Percentiles rank a stretch among this genome's conserved stretches.
These are phyloP conservation scores for Synanthedon tipuliformis DNA, from an alignment of 2,888 invertebrate species.

Conservation along the genomic window DNA sequence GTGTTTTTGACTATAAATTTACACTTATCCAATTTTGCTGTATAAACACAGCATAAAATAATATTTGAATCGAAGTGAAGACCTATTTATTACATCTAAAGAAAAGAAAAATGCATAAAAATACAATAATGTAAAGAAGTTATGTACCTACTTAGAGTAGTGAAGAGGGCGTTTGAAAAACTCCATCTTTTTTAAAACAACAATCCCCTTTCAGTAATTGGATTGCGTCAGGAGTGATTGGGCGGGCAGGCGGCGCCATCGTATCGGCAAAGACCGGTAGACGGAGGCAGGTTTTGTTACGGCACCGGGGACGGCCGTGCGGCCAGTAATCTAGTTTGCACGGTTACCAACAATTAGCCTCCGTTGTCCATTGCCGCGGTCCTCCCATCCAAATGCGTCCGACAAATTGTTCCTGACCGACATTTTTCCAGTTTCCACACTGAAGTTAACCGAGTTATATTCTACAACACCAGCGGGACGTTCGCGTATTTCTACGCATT, in stretches of 20 bases:
- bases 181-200: conserved; percentile 20
- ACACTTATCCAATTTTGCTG: too few species aligned
- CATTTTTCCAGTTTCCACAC: neutral
- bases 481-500: too few species aligned
- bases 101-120: too few species aligned
- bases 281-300: conserved; percentile 9
- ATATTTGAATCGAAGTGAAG: too few species aligned
- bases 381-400: neutral
- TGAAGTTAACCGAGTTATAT: neutral
- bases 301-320: conserved; percentile 9
- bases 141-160: neutral
- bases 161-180: neutral
- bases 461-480: too few species aligned
- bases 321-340: conserved; percentile 41
- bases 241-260: conserved; percentile 6
- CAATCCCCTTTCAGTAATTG: conserved; percentile 33
- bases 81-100: too few species aligned
- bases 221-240: conserved; percentile 37
- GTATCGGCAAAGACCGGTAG: conserved; percentile 1
- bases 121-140: neutral
- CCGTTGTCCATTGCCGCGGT: conserved; percentile 18
- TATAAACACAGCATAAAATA: too few species aligned
- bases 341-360: conserved; percentile 48
- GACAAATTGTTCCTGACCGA: neutral
- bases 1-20: too few species aligned